A percentile compares a stretch with the other conserved stretches of the same genome.
phyloP scores from a whole-genome alignment of 2,797 vertebrate species.

The Sebastes paucispinis region DNA sequence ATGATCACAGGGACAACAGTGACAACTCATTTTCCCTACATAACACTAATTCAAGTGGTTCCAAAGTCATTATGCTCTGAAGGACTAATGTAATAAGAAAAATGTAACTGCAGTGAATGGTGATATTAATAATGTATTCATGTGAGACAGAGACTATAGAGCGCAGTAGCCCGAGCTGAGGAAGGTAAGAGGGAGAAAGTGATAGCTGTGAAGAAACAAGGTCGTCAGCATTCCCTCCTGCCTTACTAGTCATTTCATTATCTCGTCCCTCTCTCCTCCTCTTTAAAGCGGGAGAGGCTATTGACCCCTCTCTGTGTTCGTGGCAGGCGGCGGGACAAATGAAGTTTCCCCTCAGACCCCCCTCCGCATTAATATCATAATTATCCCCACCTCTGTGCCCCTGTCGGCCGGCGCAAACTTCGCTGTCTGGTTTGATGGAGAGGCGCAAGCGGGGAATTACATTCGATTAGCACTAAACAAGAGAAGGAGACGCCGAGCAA shows the following conservation, averaged over 20 bases:
- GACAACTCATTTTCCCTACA: conserved; percentile 71
- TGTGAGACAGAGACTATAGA: conserved; percentile 70
- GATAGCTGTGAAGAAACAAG: conserved; percentile 80
- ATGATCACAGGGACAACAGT: conserved; percentile 74
- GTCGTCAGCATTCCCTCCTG: conserved; percentile 83
- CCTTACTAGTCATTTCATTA: conserved; percentile 85
- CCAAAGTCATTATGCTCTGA: conserved; percentile 77
- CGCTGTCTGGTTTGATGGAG: conserved; percentile 82
- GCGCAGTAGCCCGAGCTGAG: conserved; percentile 60
- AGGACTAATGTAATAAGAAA: conserved; percentile 80
- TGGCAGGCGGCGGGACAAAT: conserved; percentile 81
- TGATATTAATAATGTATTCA: conserved; percentile 80
- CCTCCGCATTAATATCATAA: conserved; percentile 84
- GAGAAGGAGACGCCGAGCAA: conserved; percentile 76
- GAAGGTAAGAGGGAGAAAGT: conserved; percentile 72
- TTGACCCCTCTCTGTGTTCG: conserved; percentile 81
- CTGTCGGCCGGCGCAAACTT: conserved; percentile 69
- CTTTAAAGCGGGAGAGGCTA: conserved; percentile 77
- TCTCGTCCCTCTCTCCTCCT: conserved; percentile 71
- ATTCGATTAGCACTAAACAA: conserved; percentile 87
- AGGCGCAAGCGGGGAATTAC: conserved; percentile 79
- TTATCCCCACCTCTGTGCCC: conserved; percentile 80
- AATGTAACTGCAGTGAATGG: conserved; percentile 74
- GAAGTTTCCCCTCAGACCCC: conserved; percentile 79
- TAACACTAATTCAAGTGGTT: conserved; percentile 77